phyloP scores from a whole-genome alignment of 2,113 vertebrate genomes.

The Ptychochromis oligacanthus region DNA sequence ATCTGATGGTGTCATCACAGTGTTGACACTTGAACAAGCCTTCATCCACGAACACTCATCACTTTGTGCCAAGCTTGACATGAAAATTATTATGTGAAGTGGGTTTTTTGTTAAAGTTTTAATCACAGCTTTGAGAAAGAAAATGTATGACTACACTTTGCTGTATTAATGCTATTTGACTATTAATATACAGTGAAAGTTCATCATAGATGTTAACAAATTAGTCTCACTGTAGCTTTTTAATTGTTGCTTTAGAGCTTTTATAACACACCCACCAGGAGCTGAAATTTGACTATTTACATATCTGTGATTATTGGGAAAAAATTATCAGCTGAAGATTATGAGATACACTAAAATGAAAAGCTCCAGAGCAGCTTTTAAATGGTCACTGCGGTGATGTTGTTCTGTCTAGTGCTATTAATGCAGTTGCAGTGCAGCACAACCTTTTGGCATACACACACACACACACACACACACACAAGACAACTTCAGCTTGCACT shows the following conservation, averaged over 20 bases:
- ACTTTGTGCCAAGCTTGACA: background rate
- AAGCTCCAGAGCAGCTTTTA: background rate
- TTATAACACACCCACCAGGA: background rate
- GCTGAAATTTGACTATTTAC: background rate
- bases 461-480: too few relatives aligned
- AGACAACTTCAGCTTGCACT: background rate
- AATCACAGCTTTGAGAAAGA: background rate
- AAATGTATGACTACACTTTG: background rate
- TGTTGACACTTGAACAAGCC: background rate
- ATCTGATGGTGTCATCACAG: background rate
- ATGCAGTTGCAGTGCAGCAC: background rate
- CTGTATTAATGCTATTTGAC: background rate
- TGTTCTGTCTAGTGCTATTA: too few relatives aligned
- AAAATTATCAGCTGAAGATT: background rate
- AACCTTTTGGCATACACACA: background rate
- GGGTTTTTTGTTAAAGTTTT: background rate
- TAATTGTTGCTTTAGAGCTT: background rate
- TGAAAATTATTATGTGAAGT: background rate
- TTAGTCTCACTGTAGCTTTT: background rate
- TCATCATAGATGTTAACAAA: background rate
- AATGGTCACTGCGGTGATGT: too few relatives aligned
- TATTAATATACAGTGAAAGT: background rate
- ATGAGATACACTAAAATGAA: background rate
- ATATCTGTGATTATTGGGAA: background rate
- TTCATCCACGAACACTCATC: background rate